phyloP scores from a whole-genome alignment of 2,888 invertebrate genomes.

The Synanthedon vespiformis region DNA sequence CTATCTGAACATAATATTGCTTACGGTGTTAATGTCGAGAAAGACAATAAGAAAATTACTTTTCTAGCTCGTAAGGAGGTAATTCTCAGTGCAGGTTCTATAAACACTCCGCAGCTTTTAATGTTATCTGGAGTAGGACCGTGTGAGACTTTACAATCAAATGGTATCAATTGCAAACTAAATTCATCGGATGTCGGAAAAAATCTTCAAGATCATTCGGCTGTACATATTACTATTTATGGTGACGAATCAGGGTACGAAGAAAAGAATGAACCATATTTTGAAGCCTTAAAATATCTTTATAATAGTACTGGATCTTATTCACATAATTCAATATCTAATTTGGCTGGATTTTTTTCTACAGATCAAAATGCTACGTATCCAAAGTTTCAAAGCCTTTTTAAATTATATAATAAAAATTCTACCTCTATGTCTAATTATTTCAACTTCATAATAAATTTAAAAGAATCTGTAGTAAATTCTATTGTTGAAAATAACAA shows the following conservation, averaged over 20 bases:
- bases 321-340: constrained; percentile 60
- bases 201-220: constrained; percentile 65
- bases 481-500: constrained; percentile 23
- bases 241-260: constrained; percentile 24
- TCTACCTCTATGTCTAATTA: constrained; percentile 38
- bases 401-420: constrained; percentile 27
- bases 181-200: constrained; percentile 58
- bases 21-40: constrained; percentile 43
- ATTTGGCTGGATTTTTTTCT: constrained; percentile 73
- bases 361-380: constrained; percentile 28
- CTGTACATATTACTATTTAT: constrained; percentile 38
- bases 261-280: constrained; percentile 15
- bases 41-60: constrained; percentile 17
- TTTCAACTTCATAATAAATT: constrained; percentile 10
- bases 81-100: constrained; percentile 37
- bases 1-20: constrained; percentile 50
- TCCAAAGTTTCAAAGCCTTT: constrained; percentile 35
- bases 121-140: constrained; percentile 66
- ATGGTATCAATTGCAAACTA: constrained; percentile 36
- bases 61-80: constrained; percentile 36
- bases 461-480: constrained; percentile 20
- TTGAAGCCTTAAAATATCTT: constrained; percentile 54
- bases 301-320: constrained; percentile 61
- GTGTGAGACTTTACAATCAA: constrained; percentile 20
- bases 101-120: constrained; percentile 46